Base-by-base conservation (phyloP, 2,113 vertebrate species). In the Mystacornis crossleyi region DNA sequence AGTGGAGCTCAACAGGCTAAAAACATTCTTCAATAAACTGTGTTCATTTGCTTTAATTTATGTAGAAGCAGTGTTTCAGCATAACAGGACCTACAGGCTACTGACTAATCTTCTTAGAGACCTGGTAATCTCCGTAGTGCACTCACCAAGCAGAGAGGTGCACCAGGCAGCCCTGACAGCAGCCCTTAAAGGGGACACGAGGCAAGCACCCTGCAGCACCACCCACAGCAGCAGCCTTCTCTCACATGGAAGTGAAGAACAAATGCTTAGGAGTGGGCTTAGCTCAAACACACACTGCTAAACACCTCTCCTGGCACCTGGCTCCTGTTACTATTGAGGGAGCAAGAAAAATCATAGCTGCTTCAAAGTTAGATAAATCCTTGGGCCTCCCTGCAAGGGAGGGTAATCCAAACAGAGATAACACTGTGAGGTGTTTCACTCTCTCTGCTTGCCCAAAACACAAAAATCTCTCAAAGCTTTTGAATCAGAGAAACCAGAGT, bases 31-130 rank as follows among this genome's bases (percentile, higher is more conserved):
- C 77, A 90, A 77, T 25, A 51, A 70, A 47, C 11, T 16, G 16
- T 17, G 28, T 54, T 62, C 7, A 17, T 36, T 85, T 79, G 28
- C 34, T 79, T 67, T 47, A 62, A 53, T 78, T 91, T 70, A 86
- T 16, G 11, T 3, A 2, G 82, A 89, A 36, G 69, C 40, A 83
- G 40, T 40, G 34, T 53, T 86, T 81, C 3, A 2, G 36, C 23
- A 14, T 7, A 92, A 71, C 57, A 90, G 65, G 58, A 77, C 78
- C 84, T 79, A 88, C 1, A 70, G 66, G 50, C 75, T 38, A 79
- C 86, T 29, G 64, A 69, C 65, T 97, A 96, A 97, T 96, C 93
- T 93, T 78, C 96, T 97, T 96, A 97, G 36, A 61, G 92, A 72
- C 40, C 4, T 4, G 13, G 24, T 97, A 96, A 97, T 97, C 96